A percentile compares a stretch with the other conserved stretches of the same genome.
These are phyloP conservation scores for Neelides sp. DNA, from an alignment of 1,140 invertebrate genomes.

Conservation along the genomic window DNA sequence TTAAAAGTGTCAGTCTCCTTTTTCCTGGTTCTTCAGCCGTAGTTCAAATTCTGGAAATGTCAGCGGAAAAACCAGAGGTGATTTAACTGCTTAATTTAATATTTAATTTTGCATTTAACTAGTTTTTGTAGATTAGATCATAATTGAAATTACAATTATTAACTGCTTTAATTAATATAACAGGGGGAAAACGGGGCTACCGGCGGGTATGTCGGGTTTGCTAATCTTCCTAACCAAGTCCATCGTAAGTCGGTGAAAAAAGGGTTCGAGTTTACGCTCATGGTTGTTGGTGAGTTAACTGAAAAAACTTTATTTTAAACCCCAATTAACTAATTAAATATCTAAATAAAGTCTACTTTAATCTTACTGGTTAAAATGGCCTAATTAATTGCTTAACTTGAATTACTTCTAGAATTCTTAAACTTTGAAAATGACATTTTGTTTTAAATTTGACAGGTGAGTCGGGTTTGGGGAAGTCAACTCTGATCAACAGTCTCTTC, in stretches of 20 bases:
- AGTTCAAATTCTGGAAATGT: no score
- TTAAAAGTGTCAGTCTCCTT: no score
- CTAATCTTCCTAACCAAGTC: conserved; percentile 91
- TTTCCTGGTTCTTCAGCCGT: no score
- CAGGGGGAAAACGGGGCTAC: no score
- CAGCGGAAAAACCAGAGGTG: no score
- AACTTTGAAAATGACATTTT: background rate
- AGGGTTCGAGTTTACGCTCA: conserved; percentile 94
- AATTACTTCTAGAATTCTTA: background rate
- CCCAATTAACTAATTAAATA: background rate
- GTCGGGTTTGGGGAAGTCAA: conserved; percentile 93
- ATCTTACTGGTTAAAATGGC: background rate
- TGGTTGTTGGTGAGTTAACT: conserved; percentile 65
- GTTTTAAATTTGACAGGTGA: conserved; percentile 49
- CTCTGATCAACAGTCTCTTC: conserved; percentile 95
- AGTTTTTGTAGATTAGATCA: background rate
- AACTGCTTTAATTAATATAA: conserved; percentile 22
- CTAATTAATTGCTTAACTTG: no score
- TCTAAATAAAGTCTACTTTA: background rate
- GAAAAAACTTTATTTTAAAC: background rate
- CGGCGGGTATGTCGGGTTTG: conserved; percentile 80
- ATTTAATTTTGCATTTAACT: background rate
- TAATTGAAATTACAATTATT: background rate
- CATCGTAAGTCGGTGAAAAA: conserved; percentile 92
- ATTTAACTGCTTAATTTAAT: no score